These are phyloP conservation scores for Acridotheres tristis DNA, from an alignment of 2,797 vertebrate species.

Conservation along the genomic window DNA sequence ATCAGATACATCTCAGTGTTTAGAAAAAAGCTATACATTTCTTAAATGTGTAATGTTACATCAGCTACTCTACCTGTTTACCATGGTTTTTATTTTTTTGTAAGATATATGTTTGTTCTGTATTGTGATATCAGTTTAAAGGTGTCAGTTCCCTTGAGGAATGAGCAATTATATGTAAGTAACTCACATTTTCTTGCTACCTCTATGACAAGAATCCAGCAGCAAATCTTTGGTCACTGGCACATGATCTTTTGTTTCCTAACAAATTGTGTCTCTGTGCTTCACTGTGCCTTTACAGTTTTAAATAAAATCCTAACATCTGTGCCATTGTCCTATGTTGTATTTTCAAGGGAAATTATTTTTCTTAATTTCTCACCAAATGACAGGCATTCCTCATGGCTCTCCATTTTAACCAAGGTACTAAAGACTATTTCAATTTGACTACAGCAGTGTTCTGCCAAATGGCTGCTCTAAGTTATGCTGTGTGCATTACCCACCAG, in stretches of 20 bases:
- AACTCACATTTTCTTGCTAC: constrained; percentile 52
- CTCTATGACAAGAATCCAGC: constrained; percentile 42
- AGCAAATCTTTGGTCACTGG: constrained; percentile 59
- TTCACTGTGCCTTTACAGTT: constrained; percentile 44
- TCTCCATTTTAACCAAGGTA: constrained; percentile 72
- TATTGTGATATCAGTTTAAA: constrained; percentile 59
- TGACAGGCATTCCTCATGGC: constrained; percentile 70
- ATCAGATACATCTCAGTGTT: background rate
- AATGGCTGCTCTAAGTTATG: constrained; percentile 76
- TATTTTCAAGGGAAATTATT: constrained; percentile 45
- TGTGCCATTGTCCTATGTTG: background rate
- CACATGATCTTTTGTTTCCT: constrained; percentile 57
- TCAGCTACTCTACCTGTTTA: background rate
- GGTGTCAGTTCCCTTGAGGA: constrained; percentile 57
- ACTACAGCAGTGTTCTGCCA: constrained; percentile 75
- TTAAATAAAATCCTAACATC: constrained; percentile 72
- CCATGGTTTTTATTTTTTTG: background rate
- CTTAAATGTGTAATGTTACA: background rate
- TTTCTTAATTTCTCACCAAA: constrained; percentile 71
- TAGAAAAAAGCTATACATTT: background rate
- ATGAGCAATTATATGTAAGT: constrained; percentile 62
- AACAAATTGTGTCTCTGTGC: constrained; percentile 51
- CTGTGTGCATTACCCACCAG: constrained; percentile 76
- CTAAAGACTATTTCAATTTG: constrained; percentile 79
- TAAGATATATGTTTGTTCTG: constrained; percentile 8